Evolutionary conservation across 2,113 vertebrate genomes (phyloP).

Genomic region (Ailuropoda melanoleuca): DNA sequence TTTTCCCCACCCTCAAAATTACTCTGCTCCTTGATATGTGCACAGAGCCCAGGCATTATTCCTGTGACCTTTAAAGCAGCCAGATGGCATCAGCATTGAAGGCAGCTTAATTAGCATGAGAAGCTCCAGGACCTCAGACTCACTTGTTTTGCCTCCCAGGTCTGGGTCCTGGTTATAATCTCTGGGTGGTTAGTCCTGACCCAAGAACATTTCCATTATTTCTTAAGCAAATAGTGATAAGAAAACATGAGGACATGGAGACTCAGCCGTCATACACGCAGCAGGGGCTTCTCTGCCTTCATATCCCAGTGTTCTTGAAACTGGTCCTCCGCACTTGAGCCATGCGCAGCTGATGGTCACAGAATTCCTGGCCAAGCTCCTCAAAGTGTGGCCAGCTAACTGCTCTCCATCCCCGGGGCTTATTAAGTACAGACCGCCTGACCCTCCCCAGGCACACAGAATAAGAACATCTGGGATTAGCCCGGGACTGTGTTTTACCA

Average conservation of each 20-base stretch:
- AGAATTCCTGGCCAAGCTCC: background rate
- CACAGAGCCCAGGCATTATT: slow-evolving; percentile 62
- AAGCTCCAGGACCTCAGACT: slow-evolving; percentile 54
- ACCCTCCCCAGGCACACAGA: accelerated
- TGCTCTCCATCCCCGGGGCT: background rate
- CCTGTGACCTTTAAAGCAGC: slow-evolving; percentile 62
- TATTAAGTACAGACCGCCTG: background rate
- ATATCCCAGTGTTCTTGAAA: background rate
- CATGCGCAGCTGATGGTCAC: accelerated
- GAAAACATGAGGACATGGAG: background rate
- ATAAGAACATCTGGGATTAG: accelerated
- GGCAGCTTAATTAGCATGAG: slow-evolving; percentile 74
- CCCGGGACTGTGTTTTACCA: background rate
- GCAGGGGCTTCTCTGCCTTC: background rate
- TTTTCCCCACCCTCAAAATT: background rate
- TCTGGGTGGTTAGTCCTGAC: slow-evolving; percentile 34
- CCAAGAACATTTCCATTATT: background rate
- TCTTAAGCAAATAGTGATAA: background rate
- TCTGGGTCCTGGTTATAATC: slow-evolving; percentile 55
- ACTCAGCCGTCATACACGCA: background rate
- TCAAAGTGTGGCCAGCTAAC: background rate
- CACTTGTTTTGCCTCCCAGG: slow-evolving; percentile 46
- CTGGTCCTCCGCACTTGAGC: background rate
- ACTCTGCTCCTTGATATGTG: background rate
- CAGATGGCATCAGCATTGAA: slow-evolving; percentile 72